Evolutionary conservation across 2,888 invertebrate species (phyloP).

Genomic region (Lamellibrachia satsuma): DNA sequence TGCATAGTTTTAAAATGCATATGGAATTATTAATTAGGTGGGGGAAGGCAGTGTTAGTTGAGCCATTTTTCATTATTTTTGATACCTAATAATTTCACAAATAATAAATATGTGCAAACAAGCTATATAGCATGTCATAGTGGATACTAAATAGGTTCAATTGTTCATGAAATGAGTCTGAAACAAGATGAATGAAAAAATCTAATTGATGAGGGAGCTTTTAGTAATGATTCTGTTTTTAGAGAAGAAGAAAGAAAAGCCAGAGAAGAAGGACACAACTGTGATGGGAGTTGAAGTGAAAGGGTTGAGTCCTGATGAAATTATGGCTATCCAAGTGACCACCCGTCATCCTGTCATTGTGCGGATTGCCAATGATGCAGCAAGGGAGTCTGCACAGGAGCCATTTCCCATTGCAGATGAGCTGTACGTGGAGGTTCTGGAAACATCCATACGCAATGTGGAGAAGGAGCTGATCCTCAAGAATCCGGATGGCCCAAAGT

Average conservation of each 20-base stretch:
- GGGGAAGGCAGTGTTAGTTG: no score
- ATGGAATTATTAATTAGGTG: no score
- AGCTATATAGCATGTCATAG: no score
- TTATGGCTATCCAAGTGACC: background rate
- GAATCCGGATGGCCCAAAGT: conserved; percentile 59
- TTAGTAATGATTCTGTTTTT: background rate
- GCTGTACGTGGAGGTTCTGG: conserved; percentile 58
- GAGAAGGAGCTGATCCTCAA: conserved; percentile 55
- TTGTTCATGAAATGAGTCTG: no score
- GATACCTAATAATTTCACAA: no score
- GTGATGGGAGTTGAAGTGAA: conserved; percentile 20
- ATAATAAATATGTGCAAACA: no score
- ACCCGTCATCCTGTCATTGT: background rate
- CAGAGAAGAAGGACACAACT: background rate
- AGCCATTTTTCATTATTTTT: no score
- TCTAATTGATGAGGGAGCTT: no score
- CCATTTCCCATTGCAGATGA: conserved; percentile 42
- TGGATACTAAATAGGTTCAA: no score
- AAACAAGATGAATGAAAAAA: no score
- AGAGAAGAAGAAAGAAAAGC: conserved; percentile 20
- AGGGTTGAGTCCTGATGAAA: conserved; percentile 20
- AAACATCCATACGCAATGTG: conserved; percentile 55
- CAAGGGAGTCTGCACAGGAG: conserved; percentile 48
- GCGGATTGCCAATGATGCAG: conserved; percentile 42
- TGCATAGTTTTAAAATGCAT: no score